phyloP scores from a whole-genome alignment of 2,888 invertebrate genomes.

The Drosophila incognita region DNA sequence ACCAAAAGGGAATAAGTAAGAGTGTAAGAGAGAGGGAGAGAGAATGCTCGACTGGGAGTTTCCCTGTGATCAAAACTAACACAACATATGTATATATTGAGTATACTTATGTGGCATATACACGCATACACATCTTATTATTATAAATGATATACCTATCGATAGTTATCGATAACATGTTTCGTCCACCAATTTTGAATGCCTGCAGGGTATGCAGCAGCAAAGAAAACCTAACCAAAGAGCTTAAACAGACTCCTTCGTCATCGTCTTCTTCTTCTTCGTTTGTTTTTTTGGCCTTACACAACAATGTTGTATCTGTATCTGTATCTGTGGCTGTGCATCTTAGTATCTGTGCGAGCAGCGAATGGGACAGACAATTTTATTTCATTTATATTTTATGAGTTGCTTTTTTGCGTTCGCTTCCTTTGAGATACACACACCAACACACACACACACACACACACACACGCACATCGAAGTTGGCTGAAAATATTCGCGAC shows the following conservation, averaged over 20 bases:
- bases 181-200: background rate
- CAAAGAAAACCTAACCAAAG: slow-evolving; percentile 18
- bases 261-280: background rate
- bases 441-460: slow-evolving; percentile 21
- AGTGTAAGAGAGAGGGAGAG: slow-evolving; percentile 1
- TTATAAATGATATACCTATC: background rate
- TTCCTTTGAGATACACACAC: slow-evolving; percentile 52
- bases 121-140: background rate
- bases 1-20: slow-evolving; percentile 27
- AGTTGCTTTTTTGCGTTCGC: slow-evolving; percentile 20
- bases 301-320: slow-evolving; percentile 5
- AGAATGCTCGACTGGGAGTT: background rate
- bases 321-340: slow-evolving; percentile 15
- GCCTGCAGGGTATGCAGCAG: background rate
- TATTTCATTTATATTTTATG: slow-evolving; percentile 68
- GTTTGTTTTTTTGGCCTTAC: background rate
- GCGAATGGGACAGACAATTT: slow-evolving; percentile 48
- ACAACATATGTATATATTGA: background rate
- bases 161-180: background rate
- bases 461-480: slow-evolving; percentile 16
- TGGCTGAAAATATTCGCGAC: slow-evolving; percentile 35
- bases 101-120: background rate
- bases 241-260: slow-evolving; percentile 38
- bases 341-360: slow-evolving; percentile 30
- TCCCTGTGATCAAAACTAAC: background rate